A percentile compares a stretch with the other conserved stretches of the same genome.
Evolutionary conservation across 1,140 invertebrate genomes (phyloP).

Genomic region (Euura lappo): DNA sequence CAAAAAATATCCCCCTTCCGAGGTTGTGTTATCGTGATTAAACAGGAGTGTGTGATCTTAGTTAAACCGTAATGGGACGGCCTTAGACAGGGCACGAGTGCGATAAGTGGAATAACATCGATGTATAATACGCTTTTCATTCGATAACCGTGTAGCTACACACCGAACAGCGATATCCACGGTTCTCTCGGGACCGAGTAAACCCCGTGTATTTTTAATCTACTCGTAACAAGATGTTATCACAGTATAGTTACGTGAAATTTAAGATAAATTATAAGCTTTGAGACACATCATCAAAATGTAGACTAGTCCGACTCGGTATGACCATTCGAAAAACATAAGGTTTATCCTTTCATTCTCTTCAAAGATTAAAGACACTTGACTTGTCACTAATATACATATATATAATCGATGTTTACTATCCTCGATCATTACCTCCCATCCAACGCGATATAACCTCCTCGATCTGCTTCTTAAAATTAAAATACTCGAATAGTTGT

Average conservation of each 20-base stretch:
- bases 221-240: not conserved
- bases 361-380: not conserved
- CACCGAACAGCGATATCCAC: not conserved
- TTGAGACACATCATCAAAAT: constrained; percentile 35
- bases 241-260: not conserved
- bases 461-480: too few species aligned
- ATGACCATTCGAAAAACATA: constrained; percentile 50
- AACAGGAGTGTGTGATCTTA: constrained; percentile 1
- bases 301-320: constrained; percentile 36
- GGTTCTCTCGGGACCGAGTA: not conserved
- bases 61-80: constrained; percentile 9
- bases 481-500: too few species aligned
- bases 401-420: too few species aligned
- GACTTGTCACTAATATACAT: too few species aligned
- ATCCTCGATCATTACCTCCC: too few species aligned
- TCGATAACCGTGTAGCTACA: too few species aligned
- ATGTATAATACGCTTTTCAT: not conserved
- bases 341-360: constrained; percentile 22
- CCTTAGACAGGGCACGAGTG: constrained; percentile 24
- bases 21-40: constrained; percentile 14
- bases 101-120: constrained; percentile 18
- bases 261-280: not conserved
- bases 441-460: too few species aligned
- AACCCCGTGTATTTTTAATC: not conserved
- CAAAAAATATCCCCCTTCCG: not conserved